Base-by-base conservation (phyloP, 2,888 invertebrate genomes). In the Phytoseiulus persimilis region DNA sequence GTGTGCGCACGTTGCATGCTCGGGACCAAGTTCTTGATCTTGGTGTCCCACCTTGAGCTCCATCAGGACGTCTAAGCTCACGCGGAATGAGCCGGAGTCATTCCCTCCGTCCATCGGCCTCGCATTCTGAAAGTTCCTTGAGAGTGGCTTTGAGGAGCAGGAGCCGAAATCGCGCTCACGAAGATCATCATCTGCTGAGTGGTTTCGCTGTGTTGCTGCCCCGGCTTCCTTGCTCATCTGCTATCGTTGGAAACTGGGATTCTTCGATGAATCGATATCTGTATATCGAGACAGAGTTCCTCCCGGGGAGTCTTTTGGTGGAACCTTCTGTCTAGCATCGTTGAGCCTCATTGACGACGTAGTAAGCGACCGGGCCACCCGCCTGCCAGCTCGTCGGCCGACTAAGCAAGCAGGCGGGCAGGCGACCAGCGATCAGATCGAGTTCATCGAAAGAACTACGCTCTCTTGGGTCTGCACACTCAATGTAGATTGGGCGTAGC, bases 401-500 rank as follows among this genome's bases (percentile, higher is more conserved):
- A 18, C 65, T 23, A 65, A 65, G 23, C 65, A 28, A 65, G 28
- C 65, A 65, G 18, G 65, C 18, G 18, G 18, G 65, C 65, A 65
- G 18, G 23, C 65, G 28, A 65, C 65, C 65, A 3, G 65, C 65
- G 65, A 65, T 65, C 65, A 65, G 65, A 65, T 65, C 65, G 65
- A 65, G 65, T 65, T 65, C 65, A 65, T 65, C 65, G 65, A 65
- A 65, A 65, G 65, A 65, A 65, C 65, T 65, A 28, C 23, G 65
- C 65, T 28, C 65, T 65, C 65, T 65, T 11, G 65, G 65, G 65
- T 65, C 65, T 65, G 65, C 65, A 65, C 65, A 65, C 65, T 65
- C 65, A 65, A 65, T 65, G 65, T 65, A 65, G 65, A 65, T 65
- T 65, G 65, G 65, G 65, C 65, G 65, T 65, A 65, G 65, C 65